Conservation (phyloP, 2,113 vertebrate species). For the Dinomys branickii region DNA sequence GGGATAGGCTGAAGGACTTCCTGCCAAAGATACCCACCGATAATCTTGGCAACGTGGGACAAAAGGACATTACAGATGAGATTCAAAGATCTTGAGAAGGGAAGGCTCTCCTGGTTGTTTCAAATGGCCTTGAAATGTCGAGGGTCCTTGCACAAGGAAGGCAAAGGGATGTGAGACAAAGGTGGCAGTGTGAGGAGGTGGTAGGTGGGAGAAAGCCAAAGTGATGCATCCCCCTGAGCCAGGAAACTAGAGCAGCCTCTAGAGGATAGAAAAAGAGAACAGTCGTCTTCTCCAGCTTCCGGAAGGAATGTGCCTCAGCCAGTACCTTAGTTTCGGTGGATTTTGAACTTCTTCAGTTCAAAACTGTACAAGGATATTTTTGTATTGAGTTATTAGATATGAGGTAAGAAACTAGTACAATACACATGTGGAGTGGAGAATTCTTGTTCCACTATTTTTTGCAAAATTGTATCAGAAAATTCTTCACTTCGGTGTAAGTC, state of each 20-base stretch:
- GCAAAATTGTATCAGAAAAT: background rate
- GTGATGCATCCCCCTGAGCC: background rate
- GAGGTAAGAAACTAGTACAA: background rate
- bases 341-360: background rate
- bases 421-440: background rate
- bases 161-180: background rate
- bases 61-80: background rate
- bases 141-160: background rate
- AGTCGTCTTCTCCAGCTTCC: background rate
- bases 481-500: background rate
- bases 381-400: background rate
- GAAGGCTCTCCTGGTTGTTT: background rate
- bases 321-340: background rate
- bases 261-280: background rate
- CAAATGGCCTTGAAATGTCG: background rate
- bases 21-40: fast-evolving
- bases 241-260: background rate
- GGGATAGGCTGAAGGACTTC: background rate
- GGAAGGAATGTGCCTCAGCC: background rate
- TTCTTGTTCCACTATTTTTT: background rate
- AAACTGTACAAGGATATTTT: background rate
- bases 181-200: background rate
- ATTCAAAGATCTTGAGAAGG: background rate
- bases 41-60: too few species aligned
- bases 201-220: background rate